Base-by-base conservation (phyloP, 2,797 vertebrate genomes). In the Myotis daubentonii region DNA sequence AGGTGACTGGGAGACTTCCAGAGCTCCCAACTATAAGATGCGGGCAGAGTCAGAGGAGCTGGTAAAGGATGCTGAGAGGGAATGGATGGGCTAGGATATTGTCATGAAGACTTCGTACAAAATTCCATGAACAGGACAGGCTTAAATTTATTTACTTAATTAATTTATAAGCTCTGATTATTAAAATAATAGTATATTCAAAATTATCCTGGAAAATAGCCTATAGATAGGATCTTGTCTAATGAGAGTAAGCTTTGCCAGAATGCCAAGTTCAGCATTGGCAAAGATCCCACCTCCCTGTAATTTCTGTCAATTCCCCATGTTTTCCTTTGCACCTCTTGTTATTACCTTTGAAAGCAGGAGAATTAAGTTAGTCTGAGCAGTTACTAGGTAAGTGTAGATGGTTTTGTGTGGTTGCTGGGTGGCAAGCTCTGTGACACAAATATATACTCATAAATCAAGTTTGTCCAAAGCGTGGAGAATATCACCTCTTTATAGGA, bases 361-460 rank as follows among this genome's bases (percentile, higher is more conserved):
- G 65, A 83, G 55, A 91, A 68, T 86, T 68, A 82, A 79, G 44
- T 94, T 91, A 91, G 92, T 92, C 71, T 93, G 80, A 95, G 84
- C 49, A 60, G 87, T 95, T 93, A 87, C 94, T 80, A 96, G 89
- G 91, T 72, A 84, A 70, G 62, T 47, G n/a, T 82, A 72, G 75
- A 86, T 90, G 75, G 93, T 84, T 75, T 85, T 76, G 28, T 66
- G 25, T 72, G 68, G 97, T 96, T 97, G 91, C 87, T 92, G 94
- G 89, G 93, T 92, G 79, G 75, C 68, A 79, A 72, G 41, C 47
- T 90, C 75, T 83, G 47, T 80, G 83, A 87, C 71, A 87, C 23
- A 88, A 62, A 93, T 92, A 91, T 95, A 68, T 74, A 65, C 70
- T 95, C 86, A 86, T 87, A 83, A 94, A 70, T 51, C 20, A 33